Evolutionary conservation across 1,140 invertebrate genomes (phyloP).

Genomic region (Goniozus legneri): DNA sequence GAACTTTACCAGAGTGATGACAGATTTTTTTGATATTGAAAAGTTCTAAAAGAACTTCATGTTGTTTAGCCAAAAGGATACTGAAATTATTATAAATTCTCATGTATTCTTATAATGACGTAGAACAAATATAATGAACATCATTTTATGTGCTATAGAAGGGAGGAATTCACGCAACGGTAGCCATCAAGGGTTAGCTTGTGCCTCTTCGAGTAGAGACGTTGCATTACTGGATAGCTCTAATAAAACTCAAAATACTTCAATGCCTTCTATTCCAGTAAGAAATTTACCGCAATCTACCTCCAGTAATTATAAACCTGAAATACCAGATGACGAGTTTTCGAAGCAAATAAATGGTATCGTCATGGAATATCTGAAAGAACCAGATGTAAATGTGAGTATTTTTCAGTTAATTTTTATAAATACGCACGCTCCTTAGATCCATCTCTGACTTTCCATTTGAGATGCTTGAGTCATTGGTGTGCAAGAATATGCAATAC

Average conservation of each 20-base stretch:
- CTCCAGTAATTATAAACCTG: conserved; percentile 19
- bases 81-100: conserved; percentile 15
- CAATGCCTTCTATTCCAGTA: conserved; percentile 38
- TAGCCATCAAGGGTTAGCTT: conserved; percentile 53
- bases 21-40: conserved; percentile 18
- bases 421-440: conserved; percentile 48
- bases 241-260: conserved; percentile 38
- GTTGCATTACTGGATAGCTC: conserved; percentile 33
- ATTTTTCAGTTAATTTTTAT: background rate
- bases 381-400: conserved; percentile 35
- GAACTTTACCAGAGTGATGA: conserved; percentile 17
- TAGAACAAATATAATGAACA: no score
- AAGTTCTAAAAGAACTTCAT: conserved; percentile 23
- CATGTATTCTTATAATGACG: background rate
- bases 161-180: conserved; percentile 57
- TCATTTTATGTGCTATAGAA: conserved; percentile 38
- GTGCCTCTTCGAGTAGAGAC: conserved; percentile 36
- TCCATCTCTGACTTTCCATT: conserved; percentile 39
- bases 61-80: conserved; percentile 36
- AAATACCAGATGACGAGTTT: conserved; percentile 38
- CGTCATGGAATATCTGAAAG: conserved; percentile 33
- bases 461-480: conserved; percentile 52
- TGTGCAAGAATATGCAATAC: conserved; percentile 49
- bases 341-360: conserved; percentile 24
- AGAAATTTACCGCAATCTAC: conserved; percentile 37